Conservation (phyloP, 37 sponge, comb jelly and placozoan genomes). For the Hormiphora californensis region DNA sequence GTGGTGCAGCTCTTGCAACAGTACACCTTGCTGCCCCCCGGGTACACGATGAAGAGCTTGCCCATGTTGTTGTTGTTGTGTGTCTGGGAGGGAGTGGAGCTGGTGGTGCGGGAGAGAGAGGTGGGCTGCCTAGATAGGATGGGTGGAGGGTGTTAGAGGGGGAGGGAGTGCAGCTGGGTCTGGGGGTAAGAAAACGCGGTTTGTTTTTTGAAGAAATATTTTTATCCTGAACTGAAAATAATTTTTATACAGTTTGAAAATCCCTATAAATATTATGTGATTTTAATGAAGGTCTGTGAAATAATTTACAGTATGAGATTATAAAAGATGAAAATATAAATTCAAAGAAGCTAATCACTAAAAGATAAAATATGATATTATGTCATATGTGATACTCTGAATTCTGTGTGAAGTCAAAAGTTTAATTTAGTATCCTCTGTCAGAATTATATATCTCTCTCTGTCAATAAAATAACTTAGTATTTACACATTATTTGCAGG, state of each 20-base stretch:
- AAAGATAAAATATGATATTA: too few relatives aligned
- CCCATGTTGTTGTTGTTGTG: neutral
- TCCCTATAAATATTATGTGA: too few relatives aligned
- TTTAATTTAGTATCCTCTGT: neutral
- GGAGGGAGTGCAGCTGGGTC: too few relatives aligned
- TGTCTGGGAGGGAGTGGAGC: neutral
- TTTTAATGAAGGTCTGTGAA: too few relatives aligned
- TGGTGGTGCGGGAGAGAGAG: neutral
- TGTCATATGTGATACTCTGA: too few relatives aligned
- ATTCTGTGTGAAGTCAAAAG: neutral
- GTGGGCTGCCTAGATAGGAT: neutral
- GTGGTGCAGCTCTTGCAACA: conserved; percentile 29
- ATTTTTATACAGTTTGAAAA: too few relatives aligned
- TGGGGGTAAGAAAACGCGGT: too few relatives aligned
- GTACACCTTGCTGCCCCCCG: neutral
- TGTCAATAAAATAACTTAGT: neutral
- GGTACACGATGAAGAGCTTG: conserved; percentile 37
- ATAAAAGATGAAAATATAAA: too few relatives aligned
- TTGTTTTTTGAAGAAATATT: too few relatives aligned
- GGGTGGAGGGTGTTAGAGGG: neutral
- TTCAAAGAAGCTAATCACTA: too few relatives aligned
- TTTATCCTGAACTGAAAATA: too few relatives aligned
- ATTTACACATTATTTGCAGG: neutral
- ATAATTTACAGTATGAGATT: too few relatives aligned
- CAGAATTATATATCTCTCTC: neutral